Evolutionary conservation across 2,797 vertebrate genomes (phyloP).

Genomic region (Hozukius guyotensis): DNA sequence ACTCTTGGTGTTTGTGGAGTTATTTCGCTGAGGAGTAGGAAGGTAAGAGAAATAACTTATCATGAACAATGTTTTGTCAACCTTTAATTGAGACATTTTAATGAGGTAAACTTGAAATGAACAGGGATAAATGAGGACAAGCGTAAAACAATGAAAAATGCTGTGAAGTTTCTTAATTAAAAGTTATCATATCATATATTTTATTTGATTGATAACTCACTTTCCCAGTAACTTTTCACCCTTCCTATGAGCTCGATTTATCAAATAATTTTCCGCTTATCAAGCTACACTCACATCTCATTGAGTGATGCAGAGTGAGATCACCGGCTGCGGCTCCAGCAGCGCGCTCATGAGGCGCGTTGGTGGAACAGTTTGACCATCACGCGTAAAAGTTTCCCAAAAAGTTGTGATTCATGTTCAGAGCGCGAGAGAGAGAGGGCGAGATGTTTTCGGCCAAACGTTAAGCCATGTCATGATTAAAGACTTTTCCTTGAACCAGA

Average conservation of each 20-base stretch:
- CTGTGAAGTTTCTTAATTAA: background rate
- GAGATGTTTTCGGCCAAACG: conserved; percentile 1
- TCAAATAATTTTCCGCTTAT: background rate
- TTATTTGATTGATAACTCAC: background rate
- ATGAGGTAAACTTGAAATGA: background rate
- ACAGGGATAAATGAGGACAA: background rate
- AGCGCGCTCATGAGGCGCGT: conserved; percentile 69
- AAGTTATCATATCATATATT: background rate
- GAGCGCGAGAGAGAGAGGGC: background rate
- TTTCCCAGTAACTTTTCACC: background rate
- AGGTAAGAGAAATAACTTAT: conserved; percentile 50
- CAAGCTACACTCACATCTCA: background rate
- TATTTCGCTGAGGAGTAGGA: conserved; percentile 7
- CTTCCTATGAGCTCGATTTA: background rate
- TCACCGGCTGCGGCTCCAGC: background rate
- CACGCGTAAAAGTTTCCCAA: background rate
- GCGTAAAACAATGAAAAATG: background rate
- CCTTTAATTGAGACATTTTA: background rate
- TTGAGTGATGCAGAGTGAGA: conserved; percentile 47
- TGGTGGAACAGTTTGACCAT: conserved; percentile 35
- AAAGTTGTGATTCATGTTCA: conserved; percentile 29
- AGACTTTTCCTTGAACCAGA: conserved; percentile 36
- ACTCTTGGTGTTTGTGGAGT: background rate
- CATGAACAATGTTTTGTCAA: background rate
- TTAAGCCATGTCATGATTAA: conserved; percentile 35